These are phyloP conservation scores for Perodicticus potto DNA, from an alignment of 2,797 vertebrate species.

Conservation along the genomic window DNA sequence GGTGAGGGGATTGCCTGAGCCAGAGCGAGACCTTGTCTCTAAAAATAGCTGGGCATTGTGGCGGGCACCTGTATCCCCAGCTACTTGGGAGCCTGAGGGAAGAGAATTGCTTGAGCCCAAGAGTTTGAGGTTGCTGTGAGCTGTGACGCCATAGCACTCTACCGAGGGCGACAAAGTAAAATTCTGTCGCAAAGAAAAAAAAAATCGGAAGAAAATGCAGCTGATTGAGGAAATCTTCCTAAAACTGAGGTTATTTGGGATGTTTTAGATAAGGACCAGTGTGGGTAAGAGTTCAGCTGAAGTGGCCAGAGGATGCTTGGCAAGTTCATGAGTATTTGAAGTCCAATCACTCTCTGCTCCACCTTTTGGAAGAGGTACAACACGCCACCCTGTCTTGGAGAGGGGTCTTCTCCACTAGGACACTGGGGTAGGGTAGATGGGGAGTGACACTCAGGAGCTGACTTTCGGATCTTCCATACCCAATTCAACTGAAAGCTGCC, in stretches of 20 bases:
- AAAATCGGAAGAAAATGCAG: not conserved
- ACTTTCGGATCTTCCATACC: not conserved
- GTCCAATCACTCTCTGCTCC: not conserved
- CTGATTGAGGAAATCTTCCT: not conserved
- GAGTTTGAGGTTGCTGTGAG: too few species aligned
- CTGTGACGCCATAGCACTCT: too few species aligned
- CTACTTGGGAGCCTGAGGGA: too few species aligned
- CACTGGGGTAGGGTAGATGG: accelerated
- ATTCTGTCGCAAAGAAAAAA: too few species aligned
- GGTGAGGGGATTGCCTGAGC: too few species aligned
- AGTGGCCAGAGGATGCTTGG: not conserved
- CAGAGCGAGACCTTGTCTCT: too few species aligned
- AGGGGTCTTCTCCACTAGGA: not conserved
- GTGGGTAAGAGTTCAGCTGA: not conserved
- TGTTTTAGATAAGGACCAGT: not conserved
- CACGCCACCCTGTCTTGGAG: not conserved
- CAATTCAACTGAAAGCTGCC: not conserved
- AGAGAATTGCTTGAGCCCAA: too few species aligned
- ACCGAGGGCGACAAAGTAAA: too few species aligned
- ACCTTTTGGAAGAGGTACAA: not conserved
- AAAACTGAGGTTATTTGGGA: not conserved
- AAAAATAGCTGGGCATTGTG: too few species aligned
- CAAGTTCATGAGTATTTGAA: not conserved
- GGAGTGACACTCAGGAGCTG: not conserved
- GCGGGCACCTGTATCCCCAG: too few species aligned